A percentile compares a stretch with the other conserved stretches of the same genome.
Evolutionary conservation across 2,797 vertebrate genomes (phyloP).

Genomic region (Ctenopoma kingsleyae): DNA sequence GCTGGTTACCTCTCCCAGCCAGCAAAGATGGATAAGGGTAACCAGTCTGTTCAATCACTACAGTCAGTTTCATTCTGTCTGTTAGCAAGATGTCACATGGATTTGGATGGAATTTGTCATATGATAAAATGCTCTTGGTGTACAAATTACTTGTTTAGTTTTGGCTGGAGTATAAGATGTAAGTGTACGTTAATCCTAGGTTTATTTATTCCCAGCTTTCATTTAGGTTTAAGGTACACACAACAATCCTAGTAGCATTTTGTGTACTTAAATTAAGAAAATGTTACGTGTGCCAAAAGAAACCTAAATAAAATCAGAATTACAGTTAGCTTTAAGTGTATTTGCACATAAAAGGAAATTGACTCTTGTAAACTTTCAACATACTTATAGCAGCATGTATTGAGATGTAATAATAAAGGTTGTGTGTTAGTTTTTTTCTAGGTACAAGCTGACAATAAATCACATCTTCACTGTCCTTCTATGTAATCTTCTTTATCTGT

Average conservation of each 20-base stretch:
- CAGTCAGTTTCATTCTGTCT: slow-evolving; percentile 13
- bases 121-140: not conserved
- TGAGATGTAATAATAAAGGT: not conserved
- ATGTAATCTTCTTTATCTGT: slow-evolving; percentile 22
- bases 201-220: not conserved
- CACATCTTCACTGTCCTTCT: not conserved
- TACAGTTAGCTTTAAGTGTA: not conserved
- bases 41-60: slow-evolving; percentile 43
- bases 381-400: no score
- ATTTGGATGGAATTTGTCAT: slow-evolving; percentile 15
- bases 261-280: not conserved
- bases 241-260: not conserved
- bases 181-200: no score
- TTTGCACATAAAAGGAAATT: no score
- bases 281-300: not conserved
- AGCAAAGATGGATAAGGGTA: slow-evolving; percentile 30
- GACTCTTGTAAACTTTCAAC: no score
- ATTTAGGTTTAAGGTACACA: not conserved
- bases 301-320: not conserved
- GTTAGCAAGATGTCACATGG: slow-evolving; percentile 8
- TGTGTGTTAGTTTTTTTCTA: not conserved
- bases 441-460: not conserved
- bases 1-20: slow-evolving; percentile 62
- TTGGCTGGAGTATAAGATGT: not conserved
- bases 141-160: not conserved